Percentiles rank a stretch among this genome's conserved stretches.
Evolutionary conservation across 2,888 invertebrate species (phyloP).

Genomic region (Oscheius sp.): DNA sequence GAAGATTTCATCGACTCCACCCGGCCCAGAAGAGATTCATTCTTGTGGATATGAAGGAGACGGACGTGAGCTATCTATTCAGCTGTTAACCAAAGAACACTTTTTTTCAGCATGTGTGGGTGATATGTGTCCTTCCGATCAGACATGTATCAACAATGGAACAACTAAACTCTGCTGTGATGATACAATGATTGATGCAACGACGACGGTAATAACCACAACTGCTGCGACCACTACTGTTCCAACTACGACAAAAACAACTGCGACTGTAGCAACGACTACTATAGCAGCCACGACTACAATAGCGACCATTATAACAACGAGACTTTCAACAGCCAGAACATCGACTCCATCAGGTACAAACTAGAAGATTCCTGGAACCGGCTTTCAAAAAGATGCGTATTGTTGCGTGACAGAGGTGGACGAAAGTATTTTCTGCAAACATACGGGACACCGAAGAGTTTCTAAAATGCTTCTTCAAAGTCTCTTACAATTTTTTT

Average conservation of each 20-base stretch:
- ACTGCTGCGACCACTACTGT: not conserved
- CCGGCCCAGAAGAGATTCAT: not conserved
- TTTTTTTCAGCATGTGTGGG: not conserved
- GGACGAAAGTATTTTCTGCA: too few relatives aligned
- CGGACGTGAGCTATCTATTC: not conserved
- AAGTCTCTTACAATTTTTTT: too few relatives aligned
- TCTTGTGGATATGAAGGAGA: not conserved
- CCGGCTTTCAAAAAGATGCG: too few relatives aligned
- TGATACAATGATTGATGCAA: not conserved
- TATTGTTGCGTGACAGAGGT: too few relatives aligned
- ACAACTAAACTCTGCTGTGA: not conserved
- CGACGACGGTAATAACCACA: not conserved
- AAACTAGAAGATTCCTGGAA: too few relatives aligned
- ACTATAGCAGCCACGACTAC: not conserved
- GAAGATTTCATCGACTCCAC: not conserved
- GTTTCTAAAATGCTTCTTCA: too few relatives aligned
- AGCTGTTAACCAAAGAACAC: not conserved
- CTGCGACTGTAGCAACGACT: not conserved
- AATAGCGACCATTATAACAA: too few relatives aligned
- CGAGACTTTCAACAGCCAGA: too few relatives aligned
- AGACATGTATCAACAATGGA: not conserved
- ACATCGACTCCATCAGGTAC: too few relatives aligned
- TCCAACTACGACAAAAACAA: not conserved
- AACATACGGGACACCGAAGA: too few relatives aligned
- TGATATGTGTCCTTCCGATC: not conserved